Conservation (phyloP, 2,113 vertebrate species). For the Rhizomys pruinosus region DNA sequence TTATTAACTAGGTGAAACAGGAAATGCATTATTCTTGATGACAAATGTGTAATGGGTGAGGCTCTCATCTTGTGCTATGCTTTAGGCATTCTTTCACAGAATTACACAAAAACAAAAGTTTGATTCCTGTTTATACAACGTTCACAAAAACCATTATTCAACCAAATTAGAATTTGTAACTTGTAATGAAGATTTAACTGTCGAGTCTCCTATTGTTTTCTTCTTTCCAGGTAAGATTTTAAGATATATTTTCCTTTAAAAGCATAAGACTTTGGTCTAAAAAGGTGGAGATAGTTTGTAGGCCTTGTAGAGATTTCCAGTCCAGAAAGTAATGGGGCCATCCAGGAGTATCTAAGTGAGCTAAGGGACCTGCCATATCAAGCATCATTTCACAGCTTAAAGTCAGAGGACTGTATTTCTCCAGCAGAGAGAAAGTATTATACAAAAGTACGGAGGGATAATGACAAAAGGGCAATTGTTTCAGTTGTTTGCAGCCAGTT, state of each 20-base stretch:
- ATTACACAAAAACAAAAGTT: slow-evolving; percentile 53
- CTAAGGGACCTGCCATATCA: not conserved
- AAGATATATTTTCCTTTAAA: not conserved
- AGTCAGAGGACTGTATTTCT: not conserved
- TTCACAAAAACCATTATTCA: slow-evolving; percentile 59
- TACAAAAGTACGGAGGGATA: not conserved
- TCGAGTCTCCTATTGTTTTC: not conserved
- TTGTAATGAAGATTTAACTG: slow-evolving; percentile 26
- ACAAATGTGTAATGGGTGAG: slow-evolving; percentile 61
- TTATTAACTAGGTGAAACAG: slow-evolving; percentile 64
- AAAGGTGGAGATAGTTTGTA: not conserved
- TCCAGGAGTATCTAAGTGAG: not conserved
- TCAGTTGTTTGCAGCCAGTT: not conserved
- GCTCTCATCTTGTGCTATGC: not conserved
- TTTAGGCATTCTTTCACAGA: slow-evolving; percentile 56
- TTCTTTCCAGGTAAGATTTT: not conserved
- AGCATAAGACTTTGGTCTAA: not conserved
- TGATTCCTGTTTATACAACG: slow-evolving; percentile 58
- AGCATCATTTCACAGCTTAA: not conserved
- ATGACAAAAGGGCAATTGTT: not conserved
- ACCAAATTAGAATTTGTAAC: slow-evolving; percentile 58
- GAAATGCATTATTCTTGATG: slow-evolving; percentile 72
- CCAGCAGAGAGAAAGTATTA: not conserved
- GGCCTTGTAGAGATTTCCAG: not conserved
- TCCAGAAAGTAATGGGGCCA: not conserved